Evolutionary conservation across 2,113 vertebrate species (phyloP).

Genomic region (Erythrocercus mccallii): DNA sequence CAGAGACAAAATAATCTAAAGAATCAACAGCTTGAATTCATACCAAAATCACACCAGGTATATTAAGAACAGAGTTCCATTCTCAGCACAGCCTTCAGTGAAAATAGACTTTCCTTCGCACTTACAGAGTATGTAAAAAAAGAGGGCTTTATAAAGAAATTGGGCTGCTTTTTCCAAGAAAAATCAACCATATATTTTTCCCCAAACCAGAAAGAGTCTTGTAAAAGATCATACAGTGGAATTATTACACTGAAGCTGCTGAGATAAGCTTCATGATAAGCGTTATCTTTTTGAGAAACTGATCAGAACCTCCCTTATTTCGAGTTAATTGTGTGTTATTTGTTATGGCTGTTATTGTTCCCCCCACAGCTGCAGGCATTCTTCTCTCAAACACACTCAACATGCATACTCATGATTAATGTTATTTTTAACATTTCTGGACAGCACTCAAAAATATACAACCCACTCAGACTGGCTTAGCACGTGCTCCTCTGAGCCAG

Average conservation of each 20-base stretch:
- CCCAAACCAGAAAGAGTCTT: neutral
- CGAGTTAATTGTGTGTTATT: neutral
- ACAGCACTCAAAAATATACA: neutral
- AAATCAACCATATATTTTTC: neutral
- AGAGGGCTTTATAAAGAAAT: neutral
- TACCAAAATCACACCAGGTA: neutral
- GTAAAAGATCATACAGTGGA: neutral
- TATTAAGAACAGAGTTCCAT: slow-evolving; percentile 2
- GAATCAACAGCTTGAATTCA: neutral
- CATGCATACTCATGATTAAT: slow-evolving; percentile 10
- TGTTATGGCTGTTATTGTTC: slow-evolving; percentile 35
- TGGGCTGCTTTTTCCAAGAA: neutral
- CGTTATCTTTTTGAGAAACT: neutral
- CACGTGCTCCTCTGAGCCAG: neutral
- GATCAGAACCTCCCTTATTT: neutral
- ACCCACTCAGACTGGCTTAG: neutral
- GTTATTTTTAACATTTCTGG: slow-evolving; percentile 62
- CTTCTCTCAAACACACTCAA: slow-evolving; percentile 17
- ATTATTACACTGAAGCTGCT: slow-evolving; percentile 3
- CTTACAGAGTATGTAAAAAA: neutral
- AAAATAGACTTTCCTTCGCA: neutral
- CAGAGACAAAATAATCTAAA: neutral
- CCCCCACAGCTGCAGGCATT: slow-evolving; percentile 48
- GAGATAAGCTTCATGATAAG: slow-evolving; percentile 19
- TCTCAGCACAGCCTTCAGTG: neutral